These are phyloP conservation scores for Hetaerina americana DNA, from an alignment of 1,140 invertebrate genomes.

Conservation along the genomic window DNA sequence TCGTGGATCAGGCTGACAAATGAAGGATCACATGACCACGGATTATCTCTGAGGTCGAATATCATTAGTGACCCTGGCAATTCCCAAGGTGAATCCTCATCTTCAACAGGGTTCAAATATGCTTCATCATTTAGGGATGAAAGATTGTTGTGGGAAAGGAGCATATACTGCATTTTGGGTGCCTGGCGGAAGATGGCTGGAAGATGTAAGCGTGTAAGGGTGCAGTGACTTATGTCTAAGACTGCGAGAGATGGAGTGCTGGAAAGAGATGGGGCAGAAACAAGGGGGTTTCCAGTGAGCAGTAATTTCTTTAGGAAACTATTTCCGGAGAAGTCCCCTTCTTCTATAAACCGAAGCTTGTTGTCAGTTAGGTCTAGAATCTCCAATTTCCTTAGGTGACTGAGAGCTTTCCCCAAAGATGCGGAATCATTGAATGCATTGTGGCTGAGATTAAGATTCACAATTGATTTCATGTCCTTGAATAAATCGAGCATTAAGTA, in stretches of 20 bases:
- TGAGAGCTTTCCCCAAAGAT: slow-evolving; percentile 14
- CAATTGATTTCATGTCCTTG: slow-evolving; percentile 47
- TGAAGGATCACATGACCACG: background rate
- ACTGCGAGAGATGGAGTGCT: slow-evolving; percentile 22
- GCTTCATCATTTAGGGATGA: background rate
- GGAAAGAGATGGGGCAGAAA: slow-evolving; percentile 32
- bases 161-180: background rate
- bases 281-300: background rate
- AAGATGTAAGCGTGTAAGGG: background rate
- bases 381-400: slow-evolving; percentile 28
- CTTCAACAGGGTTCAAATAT: background rate
- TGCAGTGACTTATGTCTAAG: background rate
- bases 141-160: background rate
- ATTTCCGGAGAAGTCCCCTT: background rate
- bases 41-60: background rate
- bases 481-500: slow-evolving; percentile 44
- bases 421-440: slow-evolving; percentile 29
- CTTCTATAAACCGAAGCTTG: background rate
- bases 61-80: background rate
- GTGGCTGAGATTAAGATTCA: slow-evolving; percentile 43
- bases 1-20: background rate
- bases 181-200: background rate
- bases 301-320: background rate
- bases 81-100: background rate
- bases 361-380: slow-evolving; percentile 40